Evolutionary conservation across 2,888 invertebrate species (phyloP), one percentile per base, ranked within the genome.

Genomic region (Zeuzera pyrina): DNA sequence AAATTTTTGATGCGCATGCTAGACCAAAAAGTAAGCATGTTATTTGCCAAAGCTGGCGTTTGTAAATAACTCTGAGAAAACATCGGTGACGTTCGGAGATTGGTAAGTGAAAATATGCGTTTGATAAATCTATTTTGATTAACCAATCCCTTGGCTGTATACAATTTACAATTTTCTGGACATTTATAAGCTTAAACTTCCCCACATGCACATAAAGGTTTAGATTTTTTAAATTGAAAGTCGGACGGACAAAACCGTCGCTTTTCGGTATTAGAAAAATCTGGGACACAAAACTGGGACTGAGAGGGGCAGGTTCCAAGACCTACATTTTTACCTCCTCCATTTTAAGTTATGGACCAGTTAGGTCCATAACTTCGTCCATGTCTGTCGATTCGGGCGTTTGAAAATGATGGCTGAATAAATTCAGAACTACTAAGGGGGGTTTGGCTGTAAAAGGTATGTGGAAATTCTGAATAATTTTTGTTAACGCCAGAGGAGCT

Each of bases 231-330:
- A 49, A 33, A 28, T 47, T 46, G 47, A 48, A 49, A 15, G 49
- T 48, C 0, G 49, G 47, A 0, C 49, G 35, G 5, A 3, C 13
- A n/a, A 41, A 33, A 5, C 47, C 44, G 36, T 47, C 43, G 24
- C 29, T 15, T 16, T 53, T 53, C 6, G 44, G 43, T 1, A 43
- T 37, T 5, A 51, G 38, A 33, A 51, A 53, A 22, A 52, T 38
- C 6, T 40, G 21, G 5, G 52, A 49, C 3, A 52, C 3, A 22
- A 50, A 52, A 26, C 47, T 47, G 14, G 45, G 45, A 3, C 43
- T 28, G 6, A 14, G 1, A n/a, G n/a, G 29, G 3, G 35, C 44
- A 12, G 2, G 3, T n/a, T 37, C 27, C 12, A 45, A 13, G n/a
- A 42, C 34, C n/a, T n/a, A n/a, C n/a, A n/a, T 3, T 5, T 30